A percentile compares a stretch with the other conserved stretches of the same genome.
phyloP scores from a whole-genome alignment of 2,888 invertebrate genomes.

The Phymatocera aterrima region DNA sequence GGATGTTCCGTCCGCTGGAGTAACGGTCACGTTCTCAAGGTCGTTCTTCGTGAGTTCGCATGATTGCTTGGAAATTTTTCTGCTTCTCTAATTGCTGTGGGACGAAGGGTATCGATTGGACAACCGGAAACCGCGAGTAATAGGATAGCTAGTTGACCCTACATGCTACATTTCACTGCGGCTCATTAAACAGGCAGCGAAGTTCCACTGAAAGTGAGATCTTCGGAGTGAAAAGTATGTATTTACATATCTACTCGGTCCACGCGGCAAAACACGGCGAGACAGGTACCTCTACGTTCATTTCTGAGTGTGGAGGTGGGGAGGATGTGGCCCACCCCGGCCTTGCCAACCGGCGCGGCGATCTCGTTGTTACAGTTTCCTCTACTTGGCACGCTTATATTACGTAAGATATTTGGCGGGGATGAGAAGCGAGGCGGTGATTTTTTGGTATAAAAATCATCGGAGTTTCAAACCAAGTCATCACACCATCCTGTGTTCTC shows the following conservation, averaged over 20 bases:
- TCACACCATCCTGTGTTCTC: slow-evolving; percentile 58
- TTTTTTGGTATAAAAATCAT: slow-evolving; percentile 46
- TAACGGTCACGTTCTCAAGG: neutral
- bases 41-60: neutral
- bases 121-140: neutral
- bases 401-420: slow-evolving; percentile 36
- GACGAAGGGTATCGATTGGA: neutral
- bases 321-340: slow-evolving; percentile 48
- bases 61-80: neutral
- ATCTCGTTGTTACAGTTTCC: slow-evolving; percentile 51
- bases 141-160: slow-evolving; percentile 5
- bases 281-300: neutral
- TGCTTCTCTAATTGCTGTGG: neutral
- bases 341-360: slow-evolving; percentile 51
- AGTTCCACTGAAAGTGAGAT: slow-evolving; percentile 38
- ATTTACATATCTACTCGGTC: too few relatives aligned
- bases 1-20: neutral
- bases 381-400: slow-evolving; percentile 31
- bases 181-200: neutral
- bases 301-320: neutral
- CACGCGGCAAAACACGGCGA: neutral
- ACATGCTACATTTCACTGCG: neutral
- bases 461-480: slow-evolving; percentile 8
- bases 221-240: slow-evolving; percentile 35
- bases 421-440: slow-evolving; percentile 17